phyloP scores from a whole-genome alignment of 2,797 vertebrate genomes.

The Ibycter americanus region DNA sequence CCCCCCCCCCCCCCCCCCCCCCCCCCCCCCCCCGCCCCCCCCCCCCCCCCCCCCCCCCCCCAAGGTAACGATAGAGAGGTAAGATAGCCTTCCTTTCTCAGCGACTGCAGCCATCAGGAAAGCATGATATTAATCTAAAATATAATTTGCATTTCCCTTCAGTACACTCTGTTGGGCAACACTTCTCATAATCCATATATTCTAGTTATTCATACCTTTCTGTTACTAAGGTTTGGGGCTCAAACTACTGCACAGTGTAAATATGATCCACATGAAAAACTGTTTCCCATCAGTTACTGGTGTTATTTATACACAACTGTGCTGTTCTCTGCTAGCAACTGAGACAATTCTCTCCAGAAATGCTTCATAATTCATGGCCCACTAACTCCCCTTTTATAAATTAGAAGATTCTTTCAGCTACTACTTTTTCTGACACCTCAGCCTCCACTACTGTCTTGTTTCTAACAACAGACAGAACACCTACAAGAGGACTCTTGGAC shows the following conservation, averaged over 20 bases:
- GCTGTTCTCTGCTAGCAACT: background rate
- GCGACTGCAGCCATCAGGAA: background rate
- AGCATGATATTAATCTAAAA: background rate
- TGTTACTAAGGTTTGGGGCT: background rate
- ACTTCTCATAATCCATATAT: background rate
- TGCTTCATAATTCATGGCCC: background rate
- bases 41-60: too few species aligned
- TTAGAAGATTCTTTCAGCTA: background rate
- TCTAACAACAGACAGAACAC: background rate
- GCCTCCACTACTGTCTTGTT: background rate
- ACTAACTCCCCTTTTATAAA: background rate
- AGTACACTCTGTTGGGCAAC: background rate
- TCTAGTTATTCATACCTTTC: background rate
- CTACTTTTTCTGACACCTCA: background rate
- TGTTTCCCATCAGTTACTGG: background rate
- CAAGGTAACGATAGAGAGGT: background rate
- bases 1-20: too few species aligned
- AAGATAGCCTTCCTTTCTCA: background rate
- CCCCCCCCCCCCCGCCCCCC: too few species aligned
- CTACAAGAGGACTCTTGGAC: background rate
- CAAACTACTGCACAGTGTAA: background rate
- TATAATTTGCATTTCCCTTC: background rate
- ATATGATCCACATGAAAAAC: background rate
- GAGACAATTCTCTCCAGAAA: background rate
- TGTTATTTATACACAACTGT: background rate